Base-by-base conservation (phyloP, 2,888 invertebrate genomes). In the Cryptosula pallasiana region DNA sequence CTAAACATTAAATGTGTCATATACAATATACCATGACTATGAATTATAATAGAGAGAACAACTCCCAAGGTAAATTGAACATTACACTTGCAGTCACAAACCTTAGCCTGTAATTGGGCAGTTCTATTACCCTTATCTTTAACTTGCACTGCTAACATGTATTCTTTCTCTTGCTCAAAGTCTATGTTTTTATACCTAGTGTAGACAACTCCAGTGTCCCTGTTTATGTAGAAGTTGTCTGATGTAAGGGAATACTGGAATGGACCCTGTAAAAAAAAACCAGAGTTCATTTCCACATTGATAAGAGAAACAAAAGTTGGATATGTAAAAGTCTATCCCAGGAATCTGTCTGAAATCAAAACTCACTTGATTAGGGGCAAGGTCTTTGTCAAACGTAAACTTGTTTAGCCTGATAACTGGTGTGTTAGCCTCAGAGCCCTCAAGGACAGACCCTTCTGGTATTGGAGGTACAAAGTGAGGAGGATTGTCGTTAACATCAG, bases 401-500 rank as follows among this genome's bases (percentile, higher is more conserved):
- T 76, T 73, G 34, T 73, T 71, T 63, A 82, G 75, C 16, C 73
- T 75, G 25, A 79, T 77, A 35, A 81, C 78, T 2, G 75, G 72
- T n/a, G 75, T 72, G 69, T 76, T 76, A 3, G 75, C 72, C 0
- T 73, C 71, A 57, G 75, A 75, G 73, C 80, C 79, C 74, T 82
- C 82, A 16, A 73, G 72, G 23, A 81, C 77, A 55, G 75, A 73
- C 2, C 78, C 81, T 2, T 73, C 76, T 25, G 81, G 78, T 35
- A 77, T 73, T 0, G 88, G 86, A 0, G 90, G 87, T 76, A 91
- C 90, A 80, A 96, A 93, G 45, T 90, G 86, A 0, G 95, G 96
- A 0, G 93, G 93, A 81, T 95, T 95, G 81, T 96, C 95, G 81
- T 96, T 96, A n/a, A 94, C 89, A 83, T 96, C 95, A 9, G 89